Evolutionary conservation across 2,888 invertebrate genomes (phyloP), one percentile per base, ranked within the genome.

Genomic region (Opisthograptis luteolata): DNA sequence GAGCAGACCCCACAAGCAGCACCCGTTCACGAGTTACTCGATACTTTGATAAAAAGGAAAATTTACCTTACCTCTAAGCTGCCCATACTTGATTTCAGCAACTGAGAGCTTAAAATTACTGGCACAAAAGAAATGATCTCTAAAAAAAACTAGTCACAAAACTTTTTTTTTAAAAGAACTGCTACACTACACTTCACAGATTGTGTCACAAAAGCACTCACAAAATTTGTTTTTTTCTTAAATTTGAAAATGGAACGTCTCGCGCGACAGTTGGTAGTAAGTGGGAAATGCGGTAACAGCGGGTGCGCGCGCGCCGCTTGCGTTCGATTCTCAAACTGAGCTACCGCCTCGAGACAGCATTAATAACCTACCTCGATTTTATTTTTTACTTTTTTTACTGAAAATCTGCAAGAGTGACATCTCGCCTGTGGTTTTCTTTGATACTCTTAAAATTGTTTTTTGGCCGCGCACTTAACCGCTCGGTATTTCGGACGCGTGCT

Each of bases 271-370:
- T 63, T 64, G 53, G 68, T 64, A 69, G 72, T 68, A 72, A 75
- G 72, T 73, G 70, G 71, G 28, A 50, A 48, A 49, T 60, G 66
- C 66, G 63, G 64, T 67, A 57, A 62, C 67, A 60, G 64, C 67
- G 71, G 73, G 79, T 75, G 76, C 87, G 83, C 75, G 84, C 84
- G 84, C 79, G 73, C 87, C 67, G 81, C 69, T 66, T 75, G 87
- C 86, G 82, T 73, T 68, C 87, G 70, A 73, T 81, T 65, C 80
- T 80, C 77, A 75, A 75, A 89, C 88, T 88, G 88, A 86, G 82
- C 84, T 70, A 73, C 77, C 69, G 66, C 70, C 63, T 73, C 73
- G 75, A 76, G 76, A 77, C 80, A 74, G 72, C 81, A 76, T 79
- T 83, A 81, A 82, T 77, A 75, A 73, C 70, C 69, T 62, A 73